Base-by-base conservation (phyloP, 1,140 invertebrate species). In the Orussus abietinus region DNA sequence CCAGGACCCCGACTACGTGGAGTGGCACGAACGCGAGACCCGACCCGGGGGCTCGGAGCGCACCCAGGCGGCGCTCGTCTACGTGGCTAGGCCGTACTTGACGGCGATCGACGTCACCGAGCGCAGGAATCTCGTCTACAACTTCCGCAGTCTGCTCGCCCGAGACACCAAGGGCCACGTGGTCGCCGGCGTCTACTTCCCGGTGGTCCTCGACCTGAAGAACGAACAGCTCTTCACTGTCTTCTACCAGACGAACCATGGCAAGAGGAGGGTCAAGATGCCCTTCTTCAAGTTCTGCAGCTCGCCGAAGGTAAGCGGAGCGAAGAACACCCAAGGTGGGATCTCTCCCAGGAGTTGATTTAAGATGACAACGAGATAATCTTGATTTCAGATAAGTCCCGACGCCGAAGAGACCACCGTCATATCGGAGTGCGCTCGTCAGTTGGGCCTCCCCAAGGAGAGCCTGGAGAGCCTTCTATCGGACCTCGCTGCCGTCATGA, bases 101-200 rank as follows among this genome's bases (percentile, higher is more conserved):
- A 89, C 85, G 53, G 83, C 85, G 26, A 79, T 93, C 31, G 83
- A 88, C 64, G 85, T 92, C 15, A 90, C 90, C 0, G 90, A 94
- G 67, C 80, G 90, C 42, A 79, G 91, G 51, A 93, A 94, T 68
- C 71, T 94, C 46, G 86, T 90, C 12, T 94, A 93, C 65, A 85
- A 88, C 57, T 92, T 92, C 69, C 77, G 88, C 52, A 91, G 87
- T 59, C 74, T 92, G 4, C 68, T 94, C 14, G 79, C 85, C 6
- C 80, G 90, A 26, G 84, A 92, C 59, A 80, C 80, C 31, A 89
- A 90, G 53, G 89, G 89, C 20, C 80, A 85, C 38, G 75, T 92
- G 3, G 78, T 80, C 5, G 88, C 90, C 39, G 90, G 90, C 5
- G 71, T 93, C 35, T 93, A 92, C 69, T 92, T 92, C 59, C 81